Evolutionary conservation across 1,140 invertebrate genomes (phyloP).

Genomic region (Diabrotica virgifera): DNA sequence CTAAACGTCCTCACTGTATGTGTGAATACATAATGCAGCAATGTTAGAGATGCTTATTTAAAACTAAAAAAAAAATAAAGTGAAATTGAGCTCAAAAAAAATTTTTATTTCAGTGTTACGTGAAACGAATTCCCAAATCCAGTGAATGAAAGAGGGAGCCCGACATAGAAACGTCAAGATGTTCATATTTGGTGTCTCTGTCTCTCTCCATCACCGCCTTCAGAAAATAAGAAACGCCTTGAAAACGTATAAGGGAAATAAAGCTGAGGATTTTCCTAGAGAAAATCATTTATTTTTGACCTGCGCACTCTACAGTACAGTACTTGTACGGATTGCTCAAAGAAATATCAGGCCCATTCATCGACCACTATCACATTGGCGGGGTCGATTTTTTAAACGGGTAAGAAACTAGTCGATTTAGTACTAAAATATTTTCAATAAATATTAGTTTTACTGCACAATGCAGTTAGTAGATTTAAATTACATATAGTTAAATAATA

Average conservation of each 20-base stretch:
- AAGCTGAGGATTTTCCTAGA: constrained; percentile 36
- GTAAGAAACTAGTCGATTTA: too few relatives aligned
- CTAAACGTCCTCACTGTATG: too few relatives aligned
- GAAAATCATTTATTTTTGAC: constrained; percentile 50
- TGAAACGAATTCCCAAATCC: too few relatives aligned
- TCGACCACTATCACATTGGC: constrained; percentile 16
- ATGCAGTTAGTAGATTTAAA: too few relatives aligned
- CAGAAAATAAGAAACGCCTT: constrained; percentile 38
- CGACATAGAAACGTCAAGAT: constrained; percentile 4
- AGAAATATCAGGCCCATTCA: constrained; percentile 33
- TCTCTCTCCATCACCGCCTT: constrained; percentile 21
- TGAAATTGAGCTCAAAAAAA: too few relatives aligned
- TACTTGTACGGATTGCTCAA: constrained; percentile 29
- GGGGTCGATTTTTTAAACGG: not conserved
- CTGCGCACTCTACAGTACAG: constrained; percentile 37
- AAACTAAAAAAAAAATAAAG: too few relatives aligned
- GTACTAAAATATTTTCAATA: too few relatives aligned
- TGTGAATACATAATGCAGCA: too few relatives aligned
- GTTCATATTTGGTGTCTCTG: constrained; percentile 4
- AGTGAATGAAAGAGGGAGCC: not conserved
- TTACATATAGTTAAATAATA: too few relatives aligned
- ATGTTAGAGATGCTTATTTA: too few relatives aligned
- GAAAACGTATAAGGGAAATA: constrained; percentile 36
- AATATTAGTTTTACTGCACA: too few relatives aligned
- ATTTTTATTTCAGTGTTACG: too few relatives aligned